Evolutionary conservation across 2,113 vertebrate species (phyloP).

Genomic region (Myrmecobius fasciatus): DNA sequence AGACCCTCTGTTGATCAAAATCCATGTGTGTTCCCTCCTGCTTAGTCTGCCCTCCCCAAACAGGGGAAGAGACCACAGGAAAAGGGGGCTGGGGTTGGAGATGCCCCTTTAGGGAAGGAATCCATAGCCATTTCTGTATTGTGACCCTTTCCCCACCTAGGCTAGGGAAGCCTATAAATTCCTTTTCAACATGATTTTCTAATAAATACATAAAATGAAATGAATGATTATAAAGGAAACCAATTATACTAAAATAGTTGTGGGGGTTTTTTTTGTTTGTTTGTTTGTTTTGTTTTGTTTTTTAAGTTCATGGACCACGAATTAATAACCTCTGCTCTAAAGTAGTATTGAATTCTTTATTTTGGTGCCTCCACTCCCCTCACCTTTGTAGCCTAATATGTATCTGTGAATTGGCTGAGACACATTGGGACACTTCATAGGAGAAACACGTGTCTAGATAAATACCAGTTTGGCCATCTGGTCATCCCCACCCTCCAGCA

Average conservation of each 20-base stretch:
- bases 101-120: conserved; percentile 6
- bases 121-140: conserved; percentile 15
- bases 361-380: background rate
- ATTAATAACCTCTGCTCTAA: background rate
- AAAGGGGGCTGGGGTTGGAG: conserved; percentile 49
- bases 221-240: background rate
- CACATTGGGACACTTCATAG: background rate
- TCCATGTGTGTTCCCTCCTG: conserved; percentile 54
- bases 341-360: background rate
- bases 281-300: background rate
- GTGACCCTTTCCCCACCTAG: background rate
- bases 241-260: background rate
- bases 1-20: conserved; percentile 55
- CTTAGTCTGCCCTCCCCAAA: background rate
- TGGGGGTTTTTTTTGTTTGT: background rate
- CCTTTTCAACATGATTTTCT: background rate
- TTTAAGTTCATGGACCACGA: background rate
- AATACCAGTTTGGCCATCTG: conserved; percentile 65
- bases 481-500: background rate
- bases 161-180: background rate
- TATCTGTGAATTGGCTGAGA: conserved; percentile 2
- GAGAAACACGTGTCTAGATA: conserved; percentile 36
- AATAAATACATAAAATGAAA: background rate
- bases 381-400: conserved; percentile 48
- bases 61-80: conserved; percentile 15